These are phyloP conservation scores for Diachasma alloeum DNA, from an alignment of 1,140 invertebrate species.

Conservation along the genomic window DNA sequence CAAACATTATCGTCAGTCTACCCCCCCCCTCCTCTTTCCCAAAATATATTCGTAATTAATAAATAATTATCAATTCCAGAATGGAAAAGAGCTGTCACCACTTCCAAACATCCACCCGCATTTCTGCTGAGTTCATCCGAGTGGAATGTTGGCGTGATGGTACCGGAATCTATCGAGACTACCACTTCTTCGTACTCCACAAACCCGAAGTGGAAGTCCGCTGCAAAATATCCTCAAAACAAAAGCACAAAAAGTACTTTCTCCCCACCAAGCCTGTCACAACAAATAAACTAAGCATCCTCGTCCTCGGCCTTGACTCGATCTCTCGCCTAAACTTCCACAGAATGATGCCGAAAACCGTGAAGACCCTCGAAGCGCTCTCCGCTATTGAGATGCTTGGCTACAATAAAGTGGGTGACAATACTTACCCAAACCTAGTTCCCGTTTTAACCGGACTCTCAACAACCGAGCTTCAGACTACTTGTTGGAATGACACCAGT, in stretches of 20 bases:
- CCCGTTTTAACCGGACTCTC: slow-evolving; percentile 75
- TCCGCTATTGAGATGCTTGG: slow-evolving; percentile 76
- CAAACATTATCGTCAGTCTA: too few relatives aligned
- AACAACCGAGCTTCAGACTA: slow-evolving; percentile 68
- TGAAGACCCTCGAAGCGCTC: slow-evolving; percentile 69
- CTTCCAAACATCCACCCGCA: slow-evolving; percentile 57
- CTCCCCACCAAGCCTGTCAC: slow-evolving; percentile 22
- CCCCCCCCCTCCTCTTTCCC: too few relatives aligned
- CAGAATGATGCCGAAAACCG: slow-evolving; percentile 80
- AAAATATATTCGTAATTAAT: too few relatives aligned
- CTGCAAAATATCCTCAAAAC: slow-evolving; percentile 21
- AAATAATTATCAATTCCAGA: slow-evolving; percentile 33
- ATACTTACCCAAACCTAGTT: slow-evolving; percentile 84
- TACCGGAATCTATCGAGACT: slow-evolving; percentile 71
- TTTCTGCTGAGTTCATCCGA: slow-evolving; percentile 70
- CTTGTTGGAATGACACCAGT: slow-evolving; percentile 66
- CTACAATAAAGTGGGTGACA: slow-evolving; percentile 85
- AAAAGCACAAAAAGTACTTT: not conserved
- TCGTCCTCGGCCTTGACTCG: slow-evolving; percentile 87
- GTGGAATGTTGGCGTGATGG: slow-evolving; percentile 68
- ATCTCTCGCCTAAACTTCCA: slow-evolving; percentile 86
- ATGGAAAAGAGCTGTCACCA: slow-evolving; percentile 58
- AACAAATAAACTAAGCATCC: slow-evolving; percentile 67
- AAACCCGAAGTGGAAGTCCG: slow-evolving; percentile 55
- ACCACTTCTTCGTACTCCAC: slow-evolving; percentile 72